A percentile compares a stretch with the other conserved stretches of the same genome.
Evolutionary conservation across 2,113 vertebrate species (phyloP).

Genomic region (Dipodomys ordii): DNA sequence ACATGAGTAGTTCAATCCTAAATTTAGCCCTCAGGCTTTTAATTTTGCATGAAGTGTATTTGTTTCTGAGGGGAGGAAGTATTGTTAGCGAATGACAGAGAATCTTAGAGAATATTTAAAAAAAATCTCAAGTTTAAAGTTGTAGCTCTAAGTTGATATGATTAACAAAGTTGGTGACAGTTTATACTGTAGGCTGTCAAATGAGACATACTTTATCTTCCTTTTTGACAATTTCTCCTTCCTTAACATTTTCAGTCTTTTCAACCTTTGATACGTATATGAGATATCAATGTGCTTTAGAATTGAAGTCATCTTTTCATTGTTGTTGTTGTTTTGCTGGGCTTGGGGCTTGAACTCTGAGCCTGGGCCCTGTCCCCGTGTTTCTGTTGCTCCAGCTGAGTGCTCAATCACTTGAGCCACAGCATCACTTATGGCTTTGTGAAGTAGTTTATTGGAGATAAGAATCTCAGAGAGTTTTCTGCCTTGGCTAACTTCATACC

Average conservation of each 20-base stretch:
- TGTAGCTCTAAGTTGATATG: neutral
- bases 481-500: too few species aligned
- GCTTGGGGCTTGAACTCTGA: too few species aligned
- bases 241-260: neutral
- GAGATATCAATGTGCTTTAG: neutral
- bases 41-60: neutral
- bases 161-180: neutral
- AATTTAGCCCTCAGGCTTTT: neutral
- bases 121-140: neutral
- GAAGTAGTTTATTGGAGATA: too few species aligned
- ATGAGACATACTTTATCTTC: neutral
- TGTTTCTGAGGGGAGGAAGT: neutral
- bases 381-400: too few species aligned
- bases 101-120: neutral
- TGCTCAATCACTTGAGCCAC: too few species aligned
- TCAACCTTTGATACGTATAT: neutral
- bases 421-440: too few species aligned
- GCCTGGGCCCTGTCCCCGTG: too few species aligned
- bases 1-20: neutral
- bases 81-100: neutral
- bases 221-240: neutral
- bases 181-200: neutral
- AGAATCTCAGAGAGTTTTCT: too few species aligned
- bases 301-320: too few species aligned
- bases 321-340: too few species aligned